Percentiles rank a stretch among this genome's conserved stretches.
Conservation (phyloP, 1,140 invertebrate genomes). For the Agrilus planipennis region DNA sequence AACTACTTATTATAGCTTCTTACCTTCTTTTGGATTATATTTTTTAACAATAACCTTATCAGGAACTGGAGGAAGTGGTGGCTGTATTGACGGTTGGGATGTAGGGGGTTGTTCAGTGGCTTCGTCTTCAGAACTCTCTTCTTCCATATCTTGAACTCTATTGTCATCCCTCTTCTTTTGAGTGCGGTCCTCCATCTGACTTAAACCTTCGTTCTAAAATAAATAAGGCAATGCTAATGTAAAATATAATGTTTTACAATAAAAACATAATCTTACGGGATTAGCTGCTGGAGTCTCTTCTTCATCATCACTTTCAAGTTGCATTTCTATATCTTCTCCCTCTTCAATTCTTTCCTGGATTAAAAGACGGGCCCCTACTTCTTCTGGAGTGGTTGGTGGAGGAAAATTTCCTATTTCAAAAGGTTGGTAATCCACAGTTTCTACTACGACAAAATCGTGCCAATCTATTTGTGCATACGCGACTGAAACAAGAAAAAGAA, state of each 20-base stretch:
- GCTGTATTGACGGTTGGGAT: slow-evolving; percentile 33
- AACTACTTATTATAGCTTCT: no score
- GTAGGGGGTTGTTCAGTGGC: slow-evolving; percentile 38
- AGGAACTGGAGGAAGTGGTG: slow-evolving; percentile 66
- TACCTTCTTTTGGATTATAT: slow-evolving; percentile 88
- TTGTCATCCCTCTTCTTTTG: slow-evolving; percentile 32
- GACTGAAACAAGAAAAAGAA: slow-evolving; percentile 39
- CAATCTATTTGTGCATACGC: slow-evolving; percentile 98
- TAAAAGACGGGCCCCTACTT: slow-evolving; percentile 88
- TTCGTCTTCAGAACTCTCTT: slow-evolving; percentile 72
- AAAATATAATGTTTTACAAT: background rate
- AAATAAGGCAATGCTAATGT: background rate
- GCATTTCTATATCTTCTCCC: slow-evolving; percentile 59
- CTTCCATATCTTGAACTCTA: slow-evolving; percentile 81
- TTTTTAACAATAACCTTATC: slow-evolving; percentile 95
- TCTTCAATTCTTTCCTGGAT: slow-evolving; percentile 59
- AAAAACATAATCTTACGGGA: background rate
- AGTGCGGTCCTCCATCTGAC: slow-evolving; percentile 52
- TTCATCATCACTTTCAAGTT: slow-evolving; percentile 56
- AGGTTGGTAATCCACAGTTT: slow-evolving; percentile 97
- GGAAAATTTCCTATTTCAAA: slow-evolving; percentile 93
- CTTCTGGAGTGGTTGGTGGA: slow-evolving; percentile 91
- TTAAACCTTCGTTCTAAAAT: slow-evolving; percentile 51
- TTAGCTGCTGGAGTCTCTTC: slow-evolving; percentile 15
- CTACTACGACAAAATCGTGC: slow-evolving; percentile 99